Evolutionary conservation across 1,140 invertebrate species (phyloP).

Genomic region (Lordiphosa collinella): DNA sequence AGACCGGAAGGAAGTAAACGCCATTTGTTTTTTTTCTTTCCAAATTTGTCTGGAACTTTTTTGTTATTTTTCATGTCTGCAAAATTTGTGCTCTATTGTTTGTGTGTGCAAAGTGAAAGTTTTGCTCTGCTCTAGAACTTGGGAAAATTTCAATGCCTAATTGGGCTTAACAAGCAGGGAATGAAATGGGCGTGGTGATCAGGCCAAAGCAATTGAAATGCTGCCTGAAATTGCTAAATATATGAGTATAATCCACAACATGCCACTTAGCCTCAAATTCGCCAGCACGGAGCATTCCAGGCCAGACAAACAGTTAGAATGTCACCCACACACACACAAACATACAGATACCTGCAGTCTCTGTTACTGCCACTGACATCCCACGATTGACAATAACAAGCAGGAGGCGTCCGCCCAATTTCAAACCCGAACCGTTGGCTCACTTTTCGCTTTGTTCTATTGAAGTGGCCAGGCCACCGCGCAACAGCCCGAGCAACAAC

Average conservation of each 20-base stretch:
- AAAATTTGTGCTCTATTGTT: conserved; percentile 47
- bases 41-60: conserved; percentile 57
- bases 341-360: conserved; percentile 30
- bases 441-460: conserved; percentile 20
- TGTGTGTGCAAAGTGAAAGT: conserved; percentile 56
- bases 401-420: conserved; percentile 66
- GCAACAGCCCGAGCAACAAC: conserved; percentile 30
- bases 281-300: conserved; percentile 43
- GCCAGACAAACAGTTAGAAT: conserved; percentile 57
- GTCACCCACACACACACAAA: conserved; percentile 56
- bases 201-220: conserved; percentile 38
- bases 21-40: conserved; percentile 36
- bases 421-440: conserved; percentile 48
- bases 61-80: conserved; percentile 46
- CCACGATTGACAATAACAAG: conserved; percentile 75
- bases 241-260: conserved; percentile 46
- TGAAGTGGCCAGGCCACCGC: conserved; percentile 31
- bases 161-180: conserved; percentile 45
- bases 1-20: conserved; percentile 59
- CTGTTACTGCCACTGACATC: conserved; percentile 46
- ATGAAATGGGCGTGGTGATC: conserved; percentile 26
- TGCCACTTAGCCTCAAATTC: conserved; percentile 64
- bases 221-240: conserved; percentile 41
- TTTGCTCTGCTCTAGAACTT: conserved; percentile 27
- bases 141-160: conserved; percentile 44